Percentiles rank a stretch among this genome's conserved stretches.
phyloP scores from a whole-genome alignment of 2,797 vertebrate genomes.

The Protonibea diacanthus region DNA sequence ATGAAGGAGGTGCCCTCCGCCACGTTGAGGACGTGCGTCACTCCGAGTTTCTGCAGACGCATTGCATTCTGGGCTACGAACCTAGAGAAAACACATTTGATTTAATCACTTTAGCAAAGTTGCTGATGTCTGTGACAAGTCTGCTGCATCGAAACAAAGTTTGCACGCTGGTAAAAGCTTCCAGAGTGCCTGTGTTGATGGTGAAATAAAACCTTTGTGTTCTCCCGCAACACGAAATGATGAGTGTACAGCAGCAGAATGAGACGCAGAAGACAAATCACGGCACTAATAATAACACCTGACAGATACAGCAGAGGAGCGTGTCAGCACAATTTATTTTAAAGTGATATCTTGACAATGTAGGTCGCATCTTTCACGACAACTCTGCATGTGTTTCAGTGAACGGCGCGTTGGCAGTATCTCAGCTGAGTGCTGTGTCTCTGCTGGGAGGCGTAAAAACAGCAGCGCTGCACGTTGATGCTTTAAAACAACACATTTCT shows the following conservation, averaged over 20 bases:
- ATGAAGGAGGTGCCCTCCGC: constrained; percentile 98
- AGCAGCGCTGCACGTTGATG: too few species aligned
- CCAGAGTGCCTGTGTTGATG: neutral
- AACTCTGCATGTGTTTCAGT: constrained; percentile 14
- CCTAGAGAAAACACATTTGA: constrained; percentile 68
- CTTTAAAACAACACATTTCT: neutral
- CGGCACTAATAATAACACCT: constrained; percentile 30
- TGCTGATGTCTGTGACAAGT: constrained; percentile 8
- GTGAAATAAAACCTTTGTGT: constrained; percentile 16
- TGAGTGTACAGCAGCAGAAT: constrained; percentile 30
- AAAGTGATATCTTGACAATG: constrained; percentile 27
- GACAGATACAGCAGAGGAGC: constrained; percentile 9
- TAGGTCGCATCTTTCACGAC: constrained; percentile 23
- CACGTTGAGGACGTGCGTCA: constrained; percentile 95
- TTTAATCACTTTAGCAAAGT: neutral
- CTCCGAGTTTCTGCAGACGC: constrained; percentile 92
- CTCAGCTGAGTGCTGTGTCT: neutral
- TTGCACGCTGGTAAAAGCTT: constrained; percentile 1
- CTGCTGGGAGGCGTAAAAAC: too few species aligned
- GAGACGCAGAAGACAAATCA: constrained; percentile 46
- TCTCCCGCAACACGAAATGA: constrained; percentile 7
- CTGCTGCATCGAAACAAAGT: constrained; percentile 15
- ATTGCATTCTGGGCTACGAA: constrained; percentile 95
- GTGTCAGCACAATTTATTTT: constrained; percentile 46
- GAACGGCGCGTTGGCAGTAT: constrained; percentile 11